Evolutionary conservation across 2,888 invertebrate species (phyloP), one percentile per base, ranked within the genome.

Genomic region (Serrognathus titanus): DNA sequence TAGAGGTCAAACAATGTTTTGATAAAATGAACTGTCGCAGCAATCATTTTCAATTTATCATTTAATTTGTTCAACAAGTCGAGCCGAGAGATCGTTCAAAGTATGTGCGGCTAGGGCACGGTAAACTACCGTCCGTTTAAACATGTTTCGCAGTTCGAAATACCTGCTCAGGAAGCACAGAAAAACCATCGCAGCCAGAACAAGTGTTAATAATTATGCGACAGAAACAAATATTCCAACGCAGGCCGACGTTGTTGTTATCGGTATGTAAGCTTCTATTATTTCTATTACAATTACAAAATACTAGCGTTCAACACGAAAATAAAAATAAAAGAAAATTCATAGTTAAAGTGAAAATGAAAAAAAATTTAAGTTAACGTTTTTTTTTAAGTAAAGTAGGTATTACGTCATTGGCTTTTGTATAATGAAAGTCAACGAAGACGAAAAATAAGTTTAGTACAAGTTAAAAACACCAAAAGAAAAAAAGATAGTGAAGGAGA

Each of bases 201-300:
- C 58, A 13, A 50, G 53, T 45, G 37, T 37, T 12, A 55, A 51
- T 48, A 56, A 57, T 11, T 55, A 48, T 41, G 40, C 61, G 10
- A 65, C 61, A 20, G 63, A 63, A 37, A 48, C 45, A 10, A 60
- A 62, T 31, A 24, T 75, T 20, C 83, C 83, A 3, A 71, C 77
- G 55, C 82, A 84, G 40, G 89, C 90, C 12, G 91, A 92, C 78
- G 90, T 90, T 62, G 89, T 92, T 54, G 81, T 92, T 64, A 84
- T 92, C 64, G 89, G 88, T 86, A 75, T 80, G 79, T 78, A 51
- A 6, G 4, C 24, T 31, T 31, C 16, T 16, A 2, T 31, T 31
- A 31, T 31, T 31, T 31, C 3, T 16, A 31, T 31, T 31, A 31
- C 6, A 31, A 31, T 31, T 31, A 4, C 24, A 31, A 31, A 31